These are phyloP conservation scores for Macrosiphum euphorbiae DNA, from an alignment of 2,888 invertebrate genomes.

Conservation along the genomic window DNA sequence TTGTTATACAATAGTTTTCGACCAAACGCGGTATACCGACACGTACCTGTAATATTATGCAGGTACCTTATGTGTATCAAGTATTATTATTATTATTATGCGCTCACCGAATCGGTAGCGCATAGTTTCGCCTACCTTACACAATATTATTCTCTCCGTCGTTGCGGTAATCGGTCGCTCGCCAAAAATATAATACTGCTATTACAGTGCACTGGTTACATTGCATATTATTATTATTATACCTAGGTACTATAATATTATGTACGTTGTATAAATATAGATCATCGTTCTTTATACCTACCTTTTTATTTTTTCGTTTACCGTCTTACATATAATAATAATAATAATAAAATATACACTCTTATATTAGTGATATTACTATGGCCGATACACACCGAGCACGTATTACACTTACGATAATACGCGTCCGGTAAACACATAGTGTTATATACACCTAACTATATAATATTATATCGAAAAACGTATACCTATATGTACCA, in stretches of 20 bases:
- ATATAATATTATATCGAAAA: neutral
- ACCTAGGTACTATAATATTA: neutral
- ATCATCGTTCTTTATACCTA: neutral
- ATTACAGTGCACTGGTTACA: neutral
- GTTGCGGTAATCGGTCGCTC: neutral
- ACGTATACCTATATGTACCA: neutral
- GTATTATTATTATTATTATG: neutral
- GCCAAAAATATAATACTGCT: neutral
- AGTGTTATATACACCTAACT: too few relatives aligned
- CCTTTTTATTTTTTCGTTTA: neutral
- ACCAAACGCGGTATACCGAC: too few relatives aligned
- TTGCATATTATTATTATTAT: neutral
- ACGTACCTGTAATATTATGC: too few relatives aligned
- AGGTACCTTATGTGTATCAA: too few relatives aligned
- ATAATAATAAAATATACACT: neutral
- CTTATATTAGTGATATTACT: neutral
- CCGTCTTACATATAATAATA: neutral
- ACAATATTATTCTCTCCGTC: neutral
- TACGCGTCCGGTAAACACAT: neutral
- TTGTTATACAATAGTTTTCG: too few relatives aligned
- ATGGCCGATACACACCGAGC: neutral
- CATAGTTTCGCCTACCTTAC: neutral
- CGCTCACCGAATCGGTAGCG: neutral
- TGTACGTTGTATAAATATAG: neutral
- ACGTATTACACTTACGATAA: neutral